These are phyloP conservation scores for Saccostrea cuccullata DNA, from an alignment of 1,140 invertebrate species.

Conservation along the genomic window DNA sequence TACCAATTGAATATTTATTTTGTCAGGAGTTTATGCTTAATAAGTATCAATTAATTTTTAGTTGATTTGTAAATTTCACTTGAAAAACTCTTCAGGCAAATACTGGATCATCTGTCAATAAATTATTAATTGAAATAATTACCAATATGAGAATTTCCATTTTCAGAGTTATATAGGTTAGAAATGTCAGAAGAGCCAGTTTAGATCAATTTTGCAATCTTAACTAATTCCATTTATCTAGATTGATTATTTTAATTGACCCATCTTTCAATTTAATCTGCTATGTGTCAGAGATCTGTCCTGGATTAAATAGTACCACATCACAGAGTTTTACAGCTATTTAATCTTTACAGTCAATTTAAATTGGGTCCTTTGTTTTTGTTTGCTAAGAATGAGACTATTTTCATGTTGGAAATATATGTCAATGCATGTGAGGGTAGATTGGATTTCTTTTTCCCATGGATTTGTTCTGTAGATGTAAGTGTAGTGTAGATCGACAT, in stretches of 20 bases:
- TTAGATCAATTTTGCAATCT: background rate
- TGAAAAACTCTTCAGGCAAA: background rate
- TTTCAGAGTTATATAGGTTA: background rate
- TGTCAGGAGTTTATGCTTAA: background rate
- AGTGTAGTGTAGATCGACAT: background rate
- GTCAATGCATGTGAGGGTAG: background rate
- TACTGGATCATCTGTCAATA: background rate
- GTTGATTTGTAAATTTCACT: background rate
- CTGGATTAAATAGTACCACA: background rate
- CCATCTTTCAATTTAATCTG: background rate
- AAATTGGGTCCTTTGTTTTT: slow-evolving; percentile 7
- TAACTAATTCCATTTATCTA: background rate
- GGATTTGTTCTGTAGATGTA: background rate
- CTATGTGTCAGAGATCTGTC: slow-evolving; percentile 2
- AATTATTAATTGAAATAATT: background rate
- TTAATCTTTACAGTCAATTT: slow-evolving; percentile 6
- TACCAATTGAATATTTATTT: background rate
- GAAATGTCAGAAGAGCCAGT: background rate
- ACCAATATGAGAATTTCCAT: too few species aligned
- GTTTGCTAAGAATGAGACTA: background rate
- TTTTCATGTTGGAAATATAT: background rate
- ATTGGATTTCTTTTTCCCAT: slow-evolving; percentile 31
- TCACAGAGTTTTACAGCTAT: background rate
- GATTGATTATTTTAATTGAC: slow-evolving; percentile 9
- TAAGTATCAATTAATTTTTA: background rate